Evolutionary conservation across 2,797 vertebrate species (phyloP).

Genomic region (Sebastes cheni): DNA sequence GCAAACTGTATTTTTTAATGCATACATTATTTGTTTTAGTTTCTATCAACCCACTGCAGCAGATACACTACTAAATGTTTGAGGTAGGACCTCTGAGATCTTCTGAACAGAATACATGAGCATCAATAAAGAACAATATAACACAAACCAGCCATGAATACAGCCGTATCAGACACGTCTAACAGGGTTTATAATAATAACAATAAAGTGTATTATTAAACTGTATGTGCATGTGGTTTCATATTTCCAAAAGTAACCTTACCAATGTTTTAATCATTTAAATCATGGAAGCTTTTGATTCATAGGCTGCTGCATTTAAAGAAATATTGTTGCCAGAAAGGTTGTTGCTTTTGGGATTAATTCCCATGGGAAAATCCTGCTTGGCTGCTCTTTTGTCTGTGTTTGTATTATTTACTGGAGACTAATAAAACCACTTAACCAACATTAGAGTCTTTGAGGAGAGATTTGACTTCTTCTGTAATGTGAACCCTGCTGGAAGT

Average conservation of each 20-base stretch:
- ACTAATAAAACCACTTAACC: neutral
- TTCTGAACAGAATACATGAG: neutral
- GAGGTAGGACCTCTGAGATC: neutral
- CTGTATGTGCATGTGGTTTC: neutral
- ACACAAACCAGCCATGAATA: neutral
- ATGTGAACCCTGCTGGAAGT: neutral
- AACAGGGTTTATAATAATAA: neutral
- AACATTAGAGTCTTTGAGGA: neutral
- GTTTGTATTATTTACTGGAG: neutral
- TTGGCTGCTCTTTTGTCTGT: neutral
- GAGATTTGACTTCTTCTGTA: neutral
- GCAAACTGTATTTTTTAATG: neutral
- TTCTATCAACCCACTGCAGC: neutral
- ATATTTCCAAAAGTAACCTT: neutral
- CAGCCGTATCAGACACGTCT: neutral
- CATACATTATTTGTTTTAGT: neutral
- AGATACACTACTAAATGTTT: neutral
- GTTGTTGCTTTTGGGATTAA: neutral
- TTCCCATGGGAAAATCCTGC: neutral
- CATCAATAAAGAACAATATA: neutral
- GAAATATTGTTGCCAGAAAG: neutral
- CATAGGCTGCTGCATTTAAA: neutral
- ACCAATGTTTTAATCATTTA: neutral
- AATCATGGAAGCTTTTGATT: neutral
- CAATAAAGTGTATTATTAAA: neutral